A percentile compares a stretch with the other conserved stretches of the same genome.
These are phyloP conservation scores for Chelmon rostratus DNA, from an alignment of 2,797 vertebrate genomes.

Conservation along the genomic window DNA sequence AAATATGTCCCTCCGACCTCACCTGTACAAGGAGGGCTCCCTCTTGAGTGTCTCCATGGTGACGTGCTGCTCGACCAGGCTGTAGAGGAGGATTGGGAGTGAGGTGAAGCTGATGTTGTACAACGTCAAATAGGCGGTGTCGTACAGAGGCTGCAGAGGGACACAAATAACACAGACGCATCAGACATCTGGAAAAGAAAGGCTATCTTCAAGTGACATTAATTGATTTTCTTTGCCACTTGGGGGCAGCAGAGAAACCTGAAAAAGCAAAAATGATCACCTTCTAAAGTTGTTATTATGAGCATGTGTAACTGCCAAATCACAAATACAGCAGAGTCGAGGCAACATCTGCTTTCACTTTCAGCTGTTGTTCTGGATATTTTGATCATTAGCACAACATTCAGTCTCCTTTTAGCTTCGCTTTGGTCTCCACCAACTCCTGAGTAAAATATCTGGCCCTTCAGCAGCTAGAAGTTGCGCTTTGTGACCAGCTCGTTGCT, in stretches of 20 bases:
- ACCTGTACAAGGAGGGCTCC: slow-evolving; percentile 96
- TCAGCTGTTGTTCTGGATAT: neutral
- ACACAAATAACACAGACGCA: slow-evolving; percentile 23
- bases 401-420: neutral
- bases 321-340: neutral
- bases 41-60: slow-evolving; percentile 91
- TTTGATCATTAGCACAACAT: too few relatives aligned
- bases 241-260: slow-evolving; percentile 1
- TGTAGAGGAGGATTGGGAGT: slow-evolving; percentile 96
- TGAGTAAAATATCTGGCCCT: too few relatives aligned
- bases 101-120: slow-evolving; percentile 99
- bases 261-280: neutral
- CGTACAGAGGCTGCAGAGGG: slow-evolving; percentile 92
- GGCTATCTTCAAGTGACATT: neutral
- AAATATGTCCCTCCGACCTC: slow-evolving; percentile 13
- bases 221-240: neutral
- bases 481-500: neutral
- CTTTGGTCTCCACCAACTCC: neutral
- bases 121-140: slow-evolving; percentile 97
- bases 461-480: neutral
- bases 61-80: slow-evolving; percentile 96
- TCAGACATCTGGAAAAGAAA: slow-evolving; percentile 17
- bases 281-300: neutral
- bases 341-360: neutral
- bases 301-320: neutral